These are phyloP conservation scores for Siphlonurus alternatus DNA, from an alignment of 2,888 invertebrate species.

Conservation along the genomic window DNA sequence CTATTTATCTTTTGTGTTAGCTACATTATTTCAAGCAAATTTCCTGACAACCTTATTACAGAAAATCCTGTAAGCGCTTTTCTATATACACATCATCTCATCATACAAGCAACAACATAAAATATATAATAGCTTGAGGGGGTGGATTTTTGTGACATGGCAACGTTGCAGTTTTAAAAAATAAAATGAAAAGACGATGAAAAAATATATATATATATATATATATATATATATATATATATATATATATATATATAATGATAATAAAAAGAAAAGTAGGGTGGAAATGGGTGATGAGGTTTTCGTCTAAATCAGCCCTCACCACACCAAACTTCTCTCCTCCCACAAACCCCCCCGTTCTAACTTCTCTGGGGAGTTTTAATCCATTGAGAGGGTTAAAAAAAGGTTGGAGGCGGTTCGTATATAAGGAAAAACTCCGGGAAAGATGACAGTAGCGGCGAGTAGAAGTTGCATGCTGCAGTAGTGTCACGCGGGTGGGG, in stretches of 20 bases:
- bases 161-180: constrained; percentile 5
- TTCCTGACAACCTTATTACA: constrained; percentile 14
- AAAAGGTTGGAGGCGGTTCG: not conserved
- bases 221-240: too few relatives aligned
- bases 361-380: not conserved
- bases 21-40: constrained; percentile 13
- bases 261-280: not conserved
- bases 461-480: too few relatives aligned
- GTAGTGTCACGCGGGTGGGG: too few relatives aligned
- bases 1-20: constrained; percentile 1
- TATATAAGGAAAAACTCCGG: not conserved
- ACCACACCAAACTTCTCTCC: not conserved
- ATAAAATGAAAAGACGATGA: too few relatives aligned
- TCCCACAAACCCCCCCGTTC: not conserved
- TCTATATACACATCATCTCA: constrained; percentile 1
- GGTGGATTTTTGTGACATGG: constrained; percentile 1
- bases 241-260: not conserved
- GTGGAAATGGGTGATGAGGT: not conserved
- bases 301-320: not conserved
- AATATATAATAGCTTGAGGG: not conserved
- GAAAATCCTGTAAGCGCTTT: constrained; percentile 12
- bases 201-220: too few relatives aligned
- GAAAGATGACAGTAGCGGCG: not conserved
- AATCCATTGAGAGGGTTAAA: not conserved
- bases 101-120: not conserved